Evolutionary conservation across 2,888 invertebrate species (phyloP), one percentile per base, ranked within the genome.

Genomic region (Amphimallon solstitiale): DNA sequence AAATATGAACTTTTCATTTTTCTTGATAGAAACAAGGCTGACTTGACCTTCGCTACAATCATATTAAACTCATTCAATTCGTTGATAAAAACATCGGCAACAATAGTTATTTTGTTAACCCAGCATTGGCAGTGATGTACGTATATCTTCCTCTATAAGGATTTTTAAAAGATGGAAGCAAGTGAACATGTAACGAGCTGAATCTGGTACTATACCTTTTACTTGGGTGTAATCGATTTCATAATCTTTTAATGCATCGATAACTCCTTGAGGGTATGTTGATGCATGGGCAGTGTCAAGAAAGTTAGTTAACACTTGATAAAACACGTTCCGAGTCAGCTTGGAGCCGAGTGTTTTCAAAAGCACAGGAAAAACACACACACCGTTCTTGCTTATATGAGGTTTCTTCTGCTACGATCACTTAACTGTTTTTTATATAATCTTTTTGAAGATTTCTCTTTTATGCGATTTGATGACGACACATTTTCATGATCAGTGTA

Each of bases 351-450:
- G 34, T 15, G 37, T 52, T 29, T 52, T 52, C n/a, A 14, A 35
- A 9, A 37, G 52, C 10, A 37, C 15, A 37, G 52, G 35, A 52
- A 52, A 52, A 52, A 52, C 37, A n/a, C n/a, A n/a, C n/a, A 52
- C 52, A 52, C 52, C 52, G 12, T 35, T 14, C 52, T 52, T 52
- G 52, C 17, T 15, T 35, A 52, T 35, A 4, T 52, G 3, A 52
- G 37, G 37, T 52, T n/a, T n/a, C n/a, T n/a, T n/a, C n/a, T n/a
- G 52, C 52, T 52, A 52, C 52, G 35, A 52, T 14, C 37, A 35
- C 52, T 15, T 52, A 52, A 49, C 12, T 29, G 52, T 35, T 52
- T 9, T 35, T 52, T 52, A 37, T 52, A 35, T 52, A 15, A 12
- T 52, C 52, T 34, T 23, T 23, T 23, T 23, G 23, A 5, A 23